Evolutionary conservation across 1,140 invertebrate genomes (phyloP).

Genomic region (Steinernema khuongi): DNA sequence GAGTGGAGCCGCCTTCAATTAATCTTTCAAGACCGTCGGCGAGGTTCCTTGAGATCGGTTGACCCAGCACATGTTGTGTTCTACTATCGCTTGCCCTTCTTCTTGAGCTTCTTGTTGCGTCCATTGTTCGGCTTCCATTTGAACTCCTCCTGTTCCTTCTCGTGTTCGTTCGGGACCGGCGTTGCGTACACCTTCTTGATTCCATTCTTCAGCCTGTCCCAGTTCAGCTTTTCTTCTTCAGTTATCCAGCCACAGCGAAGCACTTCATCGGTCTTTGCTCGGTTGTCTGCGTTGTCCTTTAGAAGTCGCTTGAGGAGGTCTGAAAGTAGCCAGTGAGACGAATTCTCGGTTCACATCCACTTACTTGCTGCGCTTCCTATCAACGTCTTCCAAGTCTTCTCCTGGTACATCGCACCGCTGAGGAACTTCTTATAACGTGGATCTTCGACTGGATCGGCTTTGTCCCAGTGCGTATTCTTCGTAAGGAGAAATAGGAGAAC

Average conservation of each 20-base stretch:
- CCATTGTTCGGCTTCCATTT: not conserved
- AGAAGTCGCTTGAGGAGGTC: not conserved
- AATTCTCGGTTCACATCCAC: not conserved
- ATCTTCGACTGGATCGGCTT: not conserved
- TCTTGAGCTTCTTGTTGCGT: not conserved
- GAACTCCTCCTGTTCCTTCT: not conserved
- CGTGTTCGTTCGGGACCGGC: not conserved
- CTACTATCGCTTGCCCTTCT: not conserved
- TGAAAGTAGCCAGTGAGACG: not conserved
- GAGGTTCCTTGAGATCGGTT: no score
- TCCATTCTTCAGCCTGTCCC: not conserved
- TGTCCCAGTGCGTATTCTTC: not conserved
- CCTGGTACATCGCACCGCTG: not conserved
- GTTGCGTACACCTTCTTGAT: not conserved
- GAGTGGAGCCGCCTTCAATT: not conserved
- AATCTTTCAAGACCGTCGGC: no score
- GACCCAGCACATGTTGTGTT: not conserved
- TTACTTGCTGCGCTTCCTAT: not conserved
- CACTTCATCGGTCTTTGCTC: not conserved
- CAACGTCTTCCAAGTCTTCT: not conserved
- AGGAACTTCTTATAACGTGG: not conserved
- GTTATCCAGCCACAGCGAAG: not conserved
- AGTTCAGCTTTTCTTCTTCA: not conserved
- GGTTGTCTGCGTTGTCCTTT: not conserved
- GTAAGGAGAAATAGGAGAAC: slow-evolving; percentile 82